Evolutionary conservation across 2,888 invertebrate species (phyloP).

Genomic region (Amiota minor): DNA sequence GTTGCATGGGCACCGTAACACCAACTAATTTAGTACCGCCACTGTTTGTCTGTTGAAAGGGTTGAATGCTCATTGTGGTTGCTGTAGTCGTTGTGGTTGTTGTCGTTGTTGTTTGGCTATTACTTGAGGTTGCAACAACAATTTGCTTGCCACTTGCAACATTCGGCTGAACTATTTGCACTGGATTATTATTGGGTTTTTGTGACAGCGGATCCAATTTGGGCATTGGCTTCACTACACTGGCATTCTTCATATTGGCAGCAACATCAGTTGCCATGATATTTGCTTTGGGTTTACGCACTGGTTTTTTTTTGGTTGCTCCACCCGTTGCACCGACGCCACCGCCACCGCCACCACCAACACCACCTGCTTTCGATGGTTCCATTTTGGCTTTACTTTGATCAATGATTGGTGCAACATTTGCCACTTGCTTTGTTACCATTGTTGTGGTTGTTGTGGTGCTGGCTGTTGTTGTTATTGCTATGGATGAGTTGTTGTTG

Average conservation of each 20-base stretch:
- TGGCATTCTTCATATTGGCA: conserved; percentile 67
- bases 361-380: conserved; percentile 44
- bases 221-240: conserved; percentile 72
- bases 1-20: conserved; percentile 73
- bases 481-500: conserved; percentile 40
- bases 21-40: conserved; percentile 70
- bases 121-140: conserved; percentile 53
- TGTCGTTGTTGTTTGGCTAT: conserved; percentile 53
- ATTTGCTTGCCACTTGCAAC: conserved; percentile 70
- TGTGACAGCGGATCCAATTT: conserved; percentile 71
- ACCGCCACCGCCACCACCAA: neutral
- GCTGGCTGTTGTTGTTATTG: conserved; percentile 54
- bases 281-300: conserved; percentile 64
- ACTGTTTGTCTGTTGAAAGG: conserved; percentile 70
- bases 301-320: conserved; percentile 68
- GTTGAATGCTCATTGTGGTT: conserved; percentile 69
- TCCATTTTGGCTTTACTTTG: conserved; percentile 71
- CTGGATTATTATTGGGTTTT: conserved; percentile 72
- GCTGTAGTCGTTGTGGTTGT: conserved; percentile 60
- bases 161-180: conserved; percentile 72
- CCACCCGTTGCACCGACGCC: conserved; percentile 46
- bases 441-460: conserved; percentile 57
- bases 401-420: conserved; percentile 73
- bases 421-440: conserved; percentile 71
- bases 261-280: conserved; percentile 63